Percentiles rank a stretch among this genome's conserved stretches.
Evolutionary conservation across 2,888 invertebrate species (phyloP).

Genomic region (Nemotelus nigrinus): DNA sequence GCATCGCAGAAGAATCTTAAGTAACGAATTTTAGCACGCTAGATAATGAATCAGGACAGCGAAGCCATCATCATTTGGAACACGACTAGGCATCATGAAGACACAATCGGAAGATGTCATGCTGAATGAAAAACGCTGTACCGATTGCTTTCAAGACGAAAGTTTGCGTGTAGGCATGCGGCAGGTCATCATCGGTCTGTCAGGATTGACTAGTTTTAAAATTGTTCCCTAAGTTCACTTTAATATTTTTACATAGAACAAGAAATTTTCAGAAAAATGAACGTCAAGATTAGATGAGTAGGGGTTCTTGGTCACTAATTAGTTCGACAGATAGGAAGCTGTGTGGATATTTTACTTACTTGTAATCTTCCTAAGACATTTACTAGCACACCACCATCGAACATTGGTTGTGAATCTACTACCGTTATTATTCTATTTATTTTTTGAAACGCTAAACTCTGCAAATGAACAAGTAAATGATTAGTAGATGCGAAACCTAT

Average conservation of each 20-base stretch:
- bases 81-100: conserved; percentile 79
- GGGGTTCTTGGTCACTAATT: background rate
- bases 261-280: no score
- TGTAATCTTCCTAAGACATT: conserved; percentile 96
- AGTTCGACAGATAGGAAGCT: background rate
- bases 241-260: no score
- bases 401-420: conserved; percentile 97
- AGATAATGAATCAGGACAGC: no score
- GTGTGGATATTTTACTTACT: conserved; percentile 68
- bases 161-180: conserved; percentile 92
- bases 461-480: conserved; percentile 61
- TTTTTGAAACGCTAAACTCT: conserved; percentile 92
- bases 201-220: conserved; percentile 48
- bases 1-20: no score
- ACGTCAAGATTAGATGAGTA: no score
- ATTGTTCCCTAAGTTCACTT: conserved; percentile 3
- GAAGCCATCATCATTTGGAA: background rate
- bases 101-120: conserved; percentile 94
- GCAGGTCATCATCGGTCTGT: conserved; percentile 95
- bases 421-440: conserved; percentile 92
- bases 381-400: conserved; percentile 95
- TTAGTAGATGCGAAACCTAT: background rate
- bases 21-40: no score
- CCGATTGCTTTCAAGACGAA: conserved; percentile 92
- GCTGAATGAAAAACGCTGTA: conserved; percentile 91